Evolutionary conservation across 2,888 invertebrate genomes (phyloP), one percentile per base, ranked within the genome.

Genomic region (Pilophorus perplexus): DNA sequence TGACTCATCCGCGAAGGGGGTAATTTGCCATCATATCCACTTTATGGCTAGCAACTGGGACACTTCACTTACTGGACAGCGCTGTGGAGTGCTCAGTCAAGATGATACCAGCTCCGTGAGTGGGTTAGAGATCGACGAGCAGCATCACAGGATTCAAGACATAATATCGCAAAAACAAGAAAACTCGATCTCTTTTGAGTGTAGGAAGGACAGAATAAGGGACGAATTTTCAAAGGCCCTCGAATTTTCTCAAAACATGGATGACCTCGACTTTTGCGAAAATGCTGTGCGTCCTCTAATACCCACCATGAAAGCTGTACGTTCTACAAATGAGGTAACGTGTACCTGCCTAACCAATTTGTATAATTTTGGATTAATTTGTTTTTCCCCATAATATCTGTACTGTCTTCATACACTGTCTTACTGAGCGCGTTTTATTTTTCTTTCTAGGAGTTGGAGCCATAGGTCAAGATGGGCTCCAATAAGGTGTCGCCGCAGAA

Each of bases 261-360:
- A 42, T 20, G 48, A 48, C 48, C 48, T 48, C 33, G 33, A 33
- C 33, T 8, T 33, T 33, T 33, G 33, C 12, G 33, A 33, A 33
- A 33, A 33, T 33, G 33, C 33, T 8, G 33, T 12, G 33, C 33
- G 33, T 33, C 6, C 33, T 33, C 6, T 33, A 12, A 33, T 33
- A 6, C 33, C 33, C 33, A 33, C 33, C 6, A 33, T 33, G 33
- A 33, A 33, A 33, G 33, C 12, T 33, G 33, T 12, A 33, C 33
- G 33, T 33, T 12, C 33, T 12, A 33, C 33, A 8, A 12, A 33
- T 33, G 33, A 33, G 33, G 33, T 33, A 33, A 33, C 12, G 6
- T 33, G 6, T 6, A 33, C 6, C 12, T 8, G 12, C 33, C 6
- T 33, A 33, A 33, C 12, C 12, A 33, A 8, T n/a, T 8, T 12